These are phyloP conservation scores for Rhagophthalmus giganteus DNA, from an alignment of 2,888 invertebrate genomes.

Conservation along the genomic window DNA sequence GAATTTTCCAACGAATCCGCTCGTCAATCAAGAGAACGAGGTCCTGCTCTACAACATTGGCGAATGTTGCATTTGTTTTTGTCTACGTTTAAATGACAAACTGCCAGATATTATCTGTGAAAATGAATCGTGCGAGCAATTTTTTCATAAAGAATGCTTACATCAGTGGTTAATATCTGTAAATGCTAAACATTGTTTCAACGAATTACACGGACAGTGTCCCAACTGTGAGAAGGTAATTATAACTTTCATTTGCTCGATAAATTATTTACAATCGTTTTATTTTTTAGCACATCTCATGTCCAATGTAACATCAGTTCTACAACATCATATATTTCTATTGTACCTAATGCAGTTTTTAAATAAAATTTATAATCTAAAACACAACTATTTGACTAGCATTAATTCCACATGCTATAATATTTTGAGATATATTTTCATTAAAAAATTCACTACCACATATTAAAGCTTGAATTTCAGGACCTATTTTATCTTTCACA, in stretches of 20 bases:
- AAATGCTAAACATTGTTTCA: constrained; percentile 39
- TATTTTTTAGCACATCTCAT: constrained; percentile 25
- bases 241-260: background rate
- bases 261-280: background rate
- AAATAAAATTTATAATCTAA: constrained; percentile 8
- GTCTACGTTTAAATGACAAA: constrained; percentile 47
- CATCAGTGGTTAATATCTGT: too few relatives aligned
- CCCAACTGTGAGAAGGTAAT: constrained; percentile 51
- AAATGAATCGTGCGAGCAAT: constrained; percentile 49
- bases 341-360: too few relatives aligned
- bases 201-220: constrained; percentile 47
- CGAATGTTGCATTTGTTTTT: constrained; percentile 55
- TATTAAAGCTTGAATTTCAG: constrained; percentile 58
- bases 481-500: constrained; percentile 46
- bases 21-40: constrained; percentile 27
- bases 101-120: constrained; percentile 53
- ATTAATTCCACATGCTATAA: constrained; percentile 42
- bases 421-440: constrained; percentile 54
- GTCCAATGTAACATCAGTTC: constrained; percentile 7
- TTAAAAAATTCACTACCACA: constrained; percentile 67
- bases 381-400: constrained; percentile 10
- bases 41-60: constrained; percentile 35
- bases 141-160: constrained; percentile 53
- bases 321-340: too few relatives aligned
- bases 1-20: constrained; percentile 42